Evolutionary conservation across 2,888 invertebrate genomes (phyloP), one percentile per base, ranked within the genome.

Genomic region (Brachyopa scutellaris): DNA sequence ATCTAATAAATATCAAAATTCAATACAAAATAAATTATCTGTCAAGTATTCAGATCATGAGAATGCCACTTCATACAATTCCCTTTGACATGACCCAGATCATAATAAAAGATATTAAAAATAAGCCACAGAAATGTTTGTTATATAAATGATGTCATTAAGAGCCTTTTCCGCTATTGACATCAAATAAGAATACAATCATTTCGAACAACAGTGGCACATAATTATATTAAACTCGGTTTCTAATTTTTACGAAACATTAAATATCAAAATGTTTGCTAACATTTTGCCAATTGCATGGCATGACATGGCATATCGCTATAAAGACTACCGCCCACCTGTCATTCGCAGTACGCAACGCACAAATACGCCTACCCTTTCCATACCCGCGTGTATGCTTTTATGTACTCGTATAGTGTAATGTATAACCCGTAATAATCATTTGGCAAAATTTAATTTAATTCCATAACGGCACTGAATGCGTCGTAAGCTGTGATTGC

Each of bases 381-480:
- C 7, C 21, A 1, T 45, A 21, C 45, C 13, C 4, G 7, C 33
- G 23, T 67, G 2, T 23, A 19, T 9, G 0, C 13, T 23, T 11
- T n/a, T 51, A 9, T 36, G 13, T 29, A 31, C 36, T 21, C 19
- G 19, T 67, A 33, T 49, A 61, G 49, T 6, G 11, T 51, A 64
- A 64, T 45, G 17, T 59, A 26, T 26, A 69, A 59, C 42, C 45
- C 64, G 13, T 51, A 59, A 76, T 76, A 80, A 76, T 77, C 76
- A 77, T 82, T 82, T 76, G 80, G 42, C 69, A 59, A 82, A 74
- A 82, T 82, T 82, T 64, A 82, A 76, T 82, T 76, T 70, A 82
- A 70, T 59, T 76, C 64, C 76, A 82, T 82, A 70, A 45, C 70
- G 47, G 26, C 53, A 70, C 47, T 45, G 47, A 82, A 47, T 47